Percentiles rank a stretch among this genome's conserved stretches.
phyloP scores from a whole-genome alignment of 2,797 vertebrate genomes.

The Falco concolor region DNA sequence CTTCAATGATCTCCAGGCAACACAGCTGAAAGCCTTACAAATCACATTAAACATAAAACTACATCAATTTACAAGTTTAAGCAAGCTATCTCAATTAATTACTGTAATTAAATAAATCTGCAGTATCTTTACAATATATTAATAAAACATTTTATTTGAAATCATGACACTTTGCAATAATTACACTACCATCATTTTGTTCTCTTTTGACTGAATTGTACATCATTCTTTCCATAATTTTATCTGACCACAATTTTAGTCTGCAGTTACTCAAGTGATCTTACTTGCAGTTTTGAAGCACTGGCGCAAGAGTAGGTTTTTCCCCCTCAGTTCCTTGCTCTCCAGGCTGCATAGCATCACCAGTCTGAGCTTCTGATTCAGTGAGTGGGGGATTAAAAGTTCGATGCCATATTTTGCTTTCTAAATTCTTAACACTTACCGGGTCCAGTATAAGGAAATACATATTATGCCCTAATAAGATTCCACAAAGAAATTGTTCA shows the following conservation, averaged over 20 bases:
- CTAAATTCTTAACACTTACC: background rate
- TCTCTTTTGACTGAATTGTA: background rate
- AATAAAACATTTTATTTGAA: background rate
- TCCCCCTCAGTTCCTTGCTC: background rate
- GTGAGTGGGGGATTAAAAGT: background rate
- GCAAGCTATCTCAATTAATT: background rate
- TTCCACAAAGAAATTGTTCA: background rate
- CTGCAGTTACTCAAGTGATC: background rate
- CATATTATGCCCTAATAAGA: rapidly evolving
- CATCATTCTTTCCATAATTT: background rate
- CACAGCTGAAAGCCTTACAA: background rate
- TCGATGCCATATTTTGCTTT: background rate
- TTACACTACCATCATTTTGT: background rate
- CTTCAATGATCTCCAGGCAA: background rate
- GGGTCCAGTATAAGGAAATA: background rate
- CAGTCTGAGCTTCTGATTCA: background rate
- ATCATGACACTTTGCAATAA: background rate
- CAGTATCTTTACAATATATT: background rate
- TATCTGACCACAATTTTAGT: background rate
- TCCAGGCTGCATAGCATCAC: background rate
- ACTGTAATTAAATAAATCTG: background rate
- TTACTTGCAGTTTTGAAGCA: background rate
- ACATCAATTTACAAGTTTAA: background rate
- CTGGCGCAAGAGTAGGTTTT: background rate
- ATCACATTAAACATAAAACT: background rate